A percentile compares a stretch with the other conserved stretches of the same genome.
Evolutionary conservation across 2,113 vertebrate species (phyloP).

Genomic region (Oceanites oceanicus): DNA sequence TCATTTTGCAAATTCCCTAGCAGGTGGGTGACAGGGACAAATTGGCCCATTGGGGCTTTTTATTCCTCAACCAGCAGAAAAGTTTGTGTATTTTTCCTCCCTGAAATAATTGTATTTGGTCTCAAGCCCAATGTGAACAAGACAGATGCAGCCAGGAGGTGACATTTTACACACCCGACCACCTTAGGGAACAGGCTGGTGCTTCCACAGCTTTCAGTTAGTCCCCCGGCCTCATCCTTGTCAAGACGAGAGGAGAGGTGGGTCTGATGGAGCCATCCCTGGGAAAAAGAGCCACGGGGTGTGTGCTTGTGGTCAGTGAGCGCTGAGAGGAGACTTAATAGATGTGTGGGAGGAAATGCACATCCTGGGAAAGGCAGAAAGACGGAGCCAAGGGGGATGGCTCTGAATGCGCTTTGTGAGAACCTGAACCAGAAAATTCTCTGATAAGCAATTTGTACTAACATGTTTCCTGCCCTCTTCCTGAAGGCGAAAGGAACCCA

Average conservation of each 20-base stretch:
- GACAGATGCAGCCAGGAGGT: background rate
- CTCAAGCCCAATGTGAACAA: background rate
- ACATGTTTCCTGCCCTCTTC: background rate
- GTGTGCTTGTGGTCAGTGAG: background rate
- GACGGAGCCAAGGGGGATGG: background rate
- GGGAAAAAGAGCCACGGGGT: background rate
- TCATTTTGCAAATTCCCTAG: background rate
- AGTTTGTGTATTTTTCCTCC: background rate
- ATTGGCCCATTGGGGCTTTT: background rate
- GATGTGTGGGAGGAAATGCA: background rate
- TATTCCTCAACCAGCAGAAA: background rate
- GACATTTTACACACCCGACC: background rate
- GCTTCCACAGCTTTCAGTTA: background rate
- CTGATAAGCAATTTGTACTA: background rate
- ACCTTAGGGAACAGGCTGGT: background rate
- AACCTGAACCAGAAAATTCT: background rate
- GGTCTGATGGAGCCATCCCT: background rate
- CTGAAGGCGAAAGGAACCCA: background rate
- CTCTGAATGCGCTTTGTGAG: background rate
- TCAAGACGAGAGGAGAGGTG: background rate
- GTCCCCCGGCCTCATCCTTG: background rate
- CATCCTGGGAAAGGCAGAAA: background rate
- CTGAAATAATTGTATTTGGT: background rate
- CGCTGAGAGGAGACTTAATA: background rate
- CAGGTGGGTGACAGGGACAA: background rate